A percentile compares a stretch with the other conserved stretches of the same genome.
Evolutionary conservation across 2,888 invertebrate genomes (phyloP).

Genomic region (Pseudeuparius sepicola): DNA sequence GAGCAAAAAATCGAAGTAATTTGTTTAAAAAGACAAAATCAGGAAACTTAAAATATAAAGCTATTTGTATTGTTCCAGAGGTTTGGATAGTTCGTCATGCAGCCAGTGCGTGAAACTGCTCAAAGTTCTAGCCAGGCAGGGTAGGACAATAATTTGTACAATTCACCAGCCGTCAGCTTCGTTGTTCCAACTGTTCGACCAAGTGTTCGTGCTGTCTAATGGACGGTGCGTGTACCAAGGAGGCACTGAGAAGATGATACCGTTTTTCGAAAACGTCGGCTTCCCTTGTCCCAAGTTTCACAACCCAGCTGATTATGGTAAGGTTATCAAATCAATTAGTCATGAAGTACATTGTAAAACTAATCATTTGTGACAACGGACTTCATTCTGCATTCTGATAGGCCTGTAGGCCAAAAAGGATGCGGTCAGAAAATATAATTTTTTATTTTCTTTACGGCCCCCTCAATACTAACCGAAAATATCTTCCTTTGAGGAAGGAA

Average conservation of each 20-base stretch:
- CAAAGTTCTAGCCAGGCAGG: slow-evolving; percentile 66
- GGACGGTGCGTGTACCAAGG: slow-evolving; percentile 88
- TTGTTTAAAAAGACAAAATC: no score
- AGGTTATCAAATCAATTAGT: no score
- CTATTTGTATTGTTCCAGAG: slow-evolving; percentile 42
- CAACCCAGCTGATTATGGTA: slow-evolving; percentile 93
- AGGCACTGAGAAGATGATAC: slow-evolving; percentile 56
- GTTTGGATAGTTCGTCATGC: slow-evolving; percentile 82
- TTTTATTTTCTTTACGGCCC: no score
- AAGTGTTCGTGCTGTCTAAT: slow-evolving; percentile 77
- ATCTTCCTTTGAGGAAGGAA: no score
- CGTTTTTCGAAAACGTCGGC: slow-evolving; percentile 65
- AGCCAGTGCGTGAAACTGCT: slow-evolving; percentile 73
- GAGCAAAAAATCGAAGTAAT: no score
- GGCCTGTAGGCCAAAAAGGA: no score
- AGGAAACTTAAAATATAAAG: slow-evolving; percentile 3
- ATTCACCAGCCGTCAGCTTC: slow-evolving; percentile 93
- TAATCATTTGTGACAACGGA: no score
- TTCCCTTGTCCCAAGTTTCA: slow-evolving; percentile 84
- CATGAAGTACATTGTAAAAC: no score
- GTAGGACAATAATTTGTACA: slow-evolving; percentile 87
- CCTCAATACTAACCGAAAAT: no score
- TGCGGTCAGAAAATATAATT: no score
- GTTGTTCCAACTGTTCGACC: slow-evolving; percentile 82
- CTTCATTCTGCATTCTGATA: no score